phyloP scores from a whole-genome alignment of 2,113 vertebrate genomes.

The Anhinga rufa region DNA sequence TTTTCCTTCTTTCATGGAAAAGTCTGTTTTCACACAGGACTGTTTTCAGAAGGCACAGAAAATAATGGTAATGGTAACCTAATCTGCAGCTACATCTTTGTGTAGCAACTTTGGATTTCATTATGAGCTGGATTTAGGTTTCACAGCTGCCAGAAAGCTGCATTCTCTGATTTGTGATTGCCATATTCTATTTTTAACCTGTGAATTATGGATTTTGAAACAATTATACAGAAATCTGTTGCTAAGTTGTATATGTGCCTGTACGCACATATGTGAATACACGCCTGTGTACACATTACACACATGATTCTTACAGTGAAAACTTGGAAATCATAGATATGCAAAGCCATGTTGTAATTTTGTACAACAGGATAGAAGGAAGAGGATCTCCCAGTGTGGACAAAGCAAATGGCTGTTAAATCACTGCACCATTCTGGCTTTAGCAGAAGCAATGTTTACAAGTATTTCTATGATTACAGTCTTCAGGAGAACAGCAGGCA shows the following conservation, averaged over 20 bases:
- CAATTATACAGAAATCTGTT: neutral
- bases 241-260: neutral
- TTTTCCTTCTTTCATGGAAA: neutral
- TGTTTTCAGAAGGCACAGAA: neutral
- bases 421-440: neutral
- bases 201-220: neutral
- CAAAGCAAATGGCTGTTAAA: neutral
- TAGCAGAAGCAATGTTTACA: neutral
- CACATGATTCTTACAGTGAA: neutral
- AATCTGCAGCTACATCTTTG: neutral
- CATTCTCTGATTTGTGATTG: neutral
- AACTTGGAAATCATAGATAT: neutral
- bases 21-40: neutral
- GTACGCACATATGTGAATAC: neutral
- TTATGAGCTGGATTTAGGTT: neutral
- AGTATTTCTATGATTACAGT: neutral
- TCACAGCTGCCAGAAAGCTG: neutral
- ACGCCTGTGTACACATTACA: neutral
- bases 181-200: neutral
- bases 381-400: neutral
- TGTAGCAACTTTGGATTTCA: neutral
- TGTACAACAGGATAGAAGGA: neutral
- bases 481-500: neutral
- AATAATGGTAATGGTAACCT: neutral
- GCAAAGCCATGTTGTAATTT: neutral